These are phyloP conservation scores for Pollenia angustigena DNA, from an alignment of 2,888 invertebrate species.

Conservation along the genomic window DNA sequence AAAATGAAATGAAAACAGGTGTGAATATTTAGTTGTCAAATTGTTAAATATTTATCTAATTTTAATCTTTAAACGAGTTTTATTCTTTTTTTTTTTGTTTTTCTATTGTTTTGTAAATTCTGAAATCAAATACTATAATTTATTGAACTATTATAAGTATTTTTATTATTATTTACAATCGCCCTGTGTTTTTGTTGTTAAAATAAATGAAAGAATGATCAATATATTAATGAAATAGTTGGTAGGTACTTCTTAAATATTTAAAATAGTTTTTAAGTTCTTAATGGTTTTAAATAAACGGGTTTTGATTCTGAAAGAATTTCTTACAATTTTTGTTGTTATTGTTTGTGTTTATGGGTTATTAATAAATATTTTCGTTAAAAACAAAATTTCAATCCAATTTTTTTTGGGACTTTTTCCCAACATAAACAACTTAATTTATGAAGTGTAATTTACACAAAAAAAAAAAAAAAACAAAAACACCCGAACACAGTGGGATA, in stretches of 20 bases:
- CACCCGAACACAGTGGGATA: neutral
- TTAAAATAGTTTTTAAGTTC: neutral
- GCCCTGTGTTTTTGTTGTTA: neutral
- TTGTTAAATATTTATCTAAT: constrained; percentile 55
- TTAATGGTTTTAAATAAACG: constrained; percentile 19
- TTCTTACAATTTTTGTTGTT: constrained; percentile 3
- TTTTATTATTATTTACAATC: constrained; percentile 40
- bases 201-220: neutral
- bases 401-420: constrained; percentile 15
- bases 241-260: constrained; percentile 18
- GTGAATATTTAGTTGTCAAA: constrained; percentile 73
- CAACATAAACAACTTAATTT: constrained; percentile 41
- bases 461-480: neutral
- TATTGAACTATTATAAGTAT: neutral
- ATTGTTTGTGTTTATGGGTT: neutral
- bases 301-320: neutral
- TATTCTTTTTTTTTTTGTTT: constrained; percentile 12
- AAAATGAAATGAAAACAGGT: constrained; percentile 59
- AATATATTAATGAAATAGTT: constrained; percentile 48
- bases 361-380: constrained; percentile 40
- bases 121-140: constrained; percentile 17
- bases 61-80: constrained; percentile 67
- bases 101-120: constrained; percentile 55
- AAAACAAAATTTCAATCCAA: constrained; percentile 6
- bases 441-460: constrained; percentile 10